Base-by-base conservation (phyloP, 2,888 invertebrate genomes). In the Thymelicus lineola region DNA sequence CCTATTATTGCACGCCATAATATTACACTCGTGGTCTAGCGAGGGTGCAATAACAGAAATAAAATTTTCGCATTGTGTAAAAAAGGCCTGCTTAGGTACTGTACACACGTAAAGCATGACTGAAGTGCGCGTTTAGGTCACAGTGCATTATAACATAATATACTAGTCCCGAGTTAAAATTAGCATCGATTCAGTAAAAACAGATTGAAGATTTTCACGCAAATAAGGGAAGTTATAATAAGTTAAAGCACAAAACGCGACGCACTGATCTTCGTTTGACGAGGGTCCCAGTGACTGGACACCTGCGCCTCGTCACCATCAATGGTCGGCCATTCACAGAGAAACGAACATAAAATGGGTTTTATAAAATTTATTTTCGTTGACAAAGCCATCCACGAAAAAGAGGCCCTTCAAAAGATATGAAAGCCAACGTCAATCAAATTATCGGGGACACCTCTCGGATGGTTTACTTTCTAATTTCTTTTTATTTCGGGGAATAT, bases 201-300 rank as follows among this genome's bases (percentile, higher is more conserved):
- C 17, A 7, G 6, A 28, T 48, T 46, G 7, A 17, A 48, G 36
- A 48, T 62, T 62, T 50, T 46, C 46, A 50, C 36, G 50, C 36
- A 48, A 38, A 58, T 59, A 46, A 66, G 15, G 58, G 12, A 36
- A 48, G 20, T 48, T 38, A 58, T 66, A 60, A 53, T n/a, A 38
- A 60, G 17, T 50, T 53, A 60, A 66, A 60, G 66, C 59, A 60
- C 59, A 50, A 60, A 53, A 38, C 10, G 50, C 42, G 66, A 60
- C 59, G 36, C 42, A 42, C 42, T 38, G 57, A 73, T 73, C 71
- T 70, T 68, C 67, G 68, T 72, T 72, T 75, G 73, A 75, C 70
- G 64, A 73, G 71, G 73, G 65, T 57, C 55, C 12, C 42, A n/a
- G 66, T 74, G 68, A 71, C 72, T 50, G 64, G 63, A 17, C 72